Base-by-base conservation (phyloP, 2,113 vertebrate genomes). In the Chinchilla lanigera region DNA sequence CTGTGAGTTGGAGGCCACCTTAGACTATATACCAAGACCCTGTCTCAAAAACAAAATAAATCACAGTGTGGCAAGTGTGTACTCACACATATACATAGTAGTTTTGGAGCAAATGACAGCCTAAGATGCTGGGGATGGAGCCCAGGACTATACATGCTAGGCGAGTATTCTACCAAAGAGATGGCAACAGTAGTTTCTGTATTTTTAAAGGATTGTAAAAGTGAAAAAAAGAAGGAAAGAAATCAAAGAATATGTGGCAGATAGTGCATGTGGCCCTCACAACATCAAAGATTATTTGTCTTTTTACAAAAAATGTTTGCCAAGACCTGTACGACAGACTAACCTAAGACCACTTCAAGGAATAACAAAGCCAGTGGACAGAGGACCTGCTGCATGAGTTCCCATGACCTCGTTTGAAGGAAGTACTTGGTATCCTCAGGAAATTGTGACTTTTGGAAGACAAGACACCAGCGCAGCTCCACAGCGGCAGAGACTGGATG, bases 321-420 rank as follows among this genome's bases (percentile, higher is more conserved):
- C 69, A 63, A 71, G 33, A 24, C 44, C n/a, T 69, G 3, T 3
- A 3, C 47, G 19, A 50, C 38, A 61, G 35, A 28, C 67, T 35
- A 7, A 38, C 35, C 47, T 56, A 47, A 41, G 63, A 28, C 52
- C 56, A 33, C 5, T 0, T 12, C n/a, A 47, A 38, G 2, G n/a
- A 80, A 5, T 20, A 44, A 60, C 33, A 58, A 35, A 38, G 4
- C n/a, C 22, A 75, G 12, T 3, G 6, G 24, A 28, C 2, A 52
- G 0, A 28, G 75, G 78, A n/a, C 52, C 44, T n/a, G 54, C 33
- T 1, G 30, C 2, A 12, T 4, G 4, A 28, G 47, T 24, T 9
- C 5, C n/a, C 22, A 22, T 0, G 3, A 44, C 7, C 0, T 0
- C 2, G 2, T 2, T 10, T 2, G 2, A 20, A 6, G 52, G 2